Conservation (phyloP, 2,113 vertebrate species). For the Gulo gulo region DNA sequence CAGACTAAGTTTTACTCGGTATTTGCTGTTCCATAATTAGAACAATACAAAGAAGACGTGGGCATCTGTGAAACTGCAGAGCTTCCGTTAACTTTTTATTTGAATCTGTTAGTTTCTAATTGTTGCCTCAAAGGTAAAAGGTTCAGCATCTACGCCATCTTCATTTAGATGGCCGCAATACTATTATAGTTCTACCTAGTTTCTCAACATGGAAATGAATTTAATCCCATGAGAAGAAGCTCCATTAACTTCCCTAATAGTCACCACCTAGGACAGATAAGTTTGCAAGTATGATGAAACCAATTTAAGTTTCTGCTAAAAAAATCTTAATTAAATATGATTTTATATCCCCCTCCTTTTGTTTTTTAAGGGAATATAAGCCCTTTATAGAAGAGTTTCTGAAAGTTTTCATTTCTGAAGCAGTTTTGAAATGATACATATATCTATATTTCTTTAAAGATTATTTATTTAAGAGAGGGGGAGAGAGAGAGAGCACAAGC, state of each 20-base stretch:
- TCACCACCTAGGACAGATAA: neutral
- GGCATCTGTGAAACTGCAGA: neutral
- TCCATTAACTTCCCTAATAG: neutral
- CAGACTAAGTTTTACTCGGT: conserved; percentile 43
- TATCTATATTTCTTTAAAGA: neutral
- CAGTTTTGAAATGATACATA: neutral
- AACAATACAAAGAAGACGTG: conserved; percentile 38
- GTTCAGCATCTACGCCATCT: neutral
- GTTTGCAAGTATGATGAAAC: neutral
- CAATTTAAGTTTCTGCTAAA: neutral
- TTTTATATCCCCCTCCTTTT: neutral
- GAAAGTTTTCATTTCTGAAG: neutral
- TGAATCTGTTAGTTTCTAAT: conserved; percentile 51
- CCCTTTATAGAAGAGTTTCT: neutral
- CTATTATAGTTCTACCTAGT: conserved; percentile 65
- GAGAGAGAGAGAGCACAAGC: neutral
- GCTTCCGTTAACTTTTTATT: conserved; percentile 44
- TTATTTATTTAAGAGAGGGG: neutral
- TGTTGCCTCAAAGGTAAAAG: conserved; percentile 49
- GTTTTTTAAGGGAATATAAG: neutral
- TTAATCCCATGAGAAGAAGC: conserved; percentile 66
- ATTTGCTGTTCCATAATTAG: conserved; percentile 71
- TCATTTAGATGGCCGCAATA: conserved; percentile 48
- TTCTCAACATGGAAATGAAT: conserved; percentile 52
- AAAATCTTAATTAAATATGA: neutral